Base-by-base conservation (phyloP, 2,888 invertebrate genomes). In the Ephialtes manifestator region DNA sequence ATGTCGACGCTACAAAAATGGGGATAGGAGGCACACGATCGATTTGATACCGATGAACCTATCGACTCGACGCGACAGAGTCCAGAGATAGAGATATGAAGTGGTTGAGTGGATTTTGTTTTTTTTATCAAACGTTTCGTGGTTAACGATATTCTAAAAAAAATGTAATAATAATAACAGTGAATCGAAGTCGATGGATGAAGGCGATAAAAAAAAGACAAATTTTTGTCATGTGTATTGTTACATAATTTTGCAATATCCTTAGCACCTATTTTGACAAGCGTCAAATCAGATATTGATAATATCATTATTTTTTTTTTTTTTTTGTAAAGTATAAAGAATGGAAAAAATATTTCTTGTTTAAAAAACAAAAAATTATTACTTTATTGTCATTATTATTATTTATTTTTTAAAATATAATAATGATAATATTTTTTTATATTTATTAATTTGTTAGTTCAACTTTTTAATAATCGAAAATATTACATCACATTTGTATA, bases 51-150 rank as follows among this genome's bases (percentile, higher is more conserved):
- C 84, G 83, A 68, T 76, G 71, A 82, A 71, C 77, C 65, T 70
- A 79, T 81, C 83, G 81, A 77, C 85, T 76, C 76, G 51, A 51
- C 84, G 77, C 83, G 78, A 83, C 82, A 76, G 76, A 86, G 83
- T 83, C 70, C 10, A 39, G 24, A 24, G 79, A n/a, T 76, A 67
- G 70, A 83, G 48, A 74, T 74, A 83, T 77, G 60, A 72, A 82
- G 71, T 84, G 58, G 72, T 55, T 48, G 51, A 72, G 51, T 67
- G 58, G 65, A 77, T 71, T 67, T 53, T 65, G 3, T 15, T 78
- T 67, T 78, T 67, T 80, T 79, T 80, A 60, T 20, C 43, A 15
- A 35, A 35, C 35, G 48, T 24, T 35, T 51, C 48, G 48, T 15
- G 48, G 74, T 75, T 75, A 48, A 51, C 63, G 63, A 78, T 15